Percentiles rank a stretch among this genome's conserved stretches.
phyloP scores from a whole-genome alignment of 2,888 invertebrate genomes.

The Ptychoptera contaminata region DNA sequence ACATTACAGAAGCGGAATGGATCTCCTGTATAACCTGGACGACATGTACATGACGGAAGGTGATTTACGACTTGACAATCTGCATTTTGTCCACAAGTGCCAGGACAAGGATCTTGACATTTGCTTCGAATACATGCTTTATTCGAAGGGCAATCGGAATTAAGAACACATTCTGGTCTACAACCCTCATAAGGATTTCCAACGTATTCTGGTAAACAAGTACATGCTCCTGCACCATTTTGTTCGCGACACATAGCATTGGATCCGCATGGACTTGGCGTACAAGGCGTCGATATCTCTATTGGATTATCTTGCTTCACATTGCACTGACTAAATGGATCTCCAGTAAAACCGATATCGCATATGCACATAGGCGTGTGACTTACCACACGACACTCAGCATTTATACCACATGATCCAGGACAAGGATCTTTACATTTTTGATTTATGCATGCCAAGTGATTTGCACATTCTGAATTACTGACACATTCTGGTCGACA shows the following conservation, averaged over 20 bases:
- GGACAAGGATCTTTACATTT: constrained; percentile 58
- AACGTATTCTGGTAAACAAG: constrained; percentile 46
- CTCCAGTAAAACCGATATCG: constrained; percentile 45
- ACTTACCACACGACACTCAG: constrained; percentile 39
- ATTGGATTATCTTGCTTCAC: constrained; percentile 21
- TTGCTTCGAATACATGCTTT: constrained; percentile 57
- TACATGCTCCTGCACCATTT: constrained; percentile 48
- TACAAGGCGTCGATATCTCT: constrained; percentile 34
- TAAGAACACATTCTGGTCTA: constrained; percentile 62
- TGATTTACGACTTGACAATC: constrained; percentile 56
- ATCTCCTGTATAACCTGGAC: constrained; percentile 56
- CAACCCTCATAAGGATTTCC: constrained; percentile 57
- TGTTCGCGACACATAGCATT: constrained; percentile 52
- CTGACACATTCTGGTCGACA: constrained; percentile 56
- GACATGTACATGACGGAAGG: constrained; percentile 51
- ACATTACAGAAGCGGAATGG: constrained; percentile 50
- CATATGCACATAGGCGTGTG: constrained; percentile 42
- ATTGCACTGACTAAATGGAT: constrained; percentile 42
- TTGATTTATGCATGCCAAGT: constrained; percentile 52
- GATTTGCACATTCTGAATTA: constrained; percentile 50
- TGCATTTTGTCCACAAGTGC: constrained; percentile 58
- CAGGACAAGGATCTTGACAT: constrained; percentile 65
- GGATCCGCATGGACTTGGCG: constrained; percentile 48
- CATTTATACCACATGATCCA: constrained; percentile 43
- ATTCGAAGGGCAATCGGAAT: constrained; percentile 57